Percentiles rank a stretch among this genome's conserved stretches.
Evolutionary conservation across 2,113 vertebrate genomes (phyloP).

Genomic region (Clarias batrachus): DNA sequence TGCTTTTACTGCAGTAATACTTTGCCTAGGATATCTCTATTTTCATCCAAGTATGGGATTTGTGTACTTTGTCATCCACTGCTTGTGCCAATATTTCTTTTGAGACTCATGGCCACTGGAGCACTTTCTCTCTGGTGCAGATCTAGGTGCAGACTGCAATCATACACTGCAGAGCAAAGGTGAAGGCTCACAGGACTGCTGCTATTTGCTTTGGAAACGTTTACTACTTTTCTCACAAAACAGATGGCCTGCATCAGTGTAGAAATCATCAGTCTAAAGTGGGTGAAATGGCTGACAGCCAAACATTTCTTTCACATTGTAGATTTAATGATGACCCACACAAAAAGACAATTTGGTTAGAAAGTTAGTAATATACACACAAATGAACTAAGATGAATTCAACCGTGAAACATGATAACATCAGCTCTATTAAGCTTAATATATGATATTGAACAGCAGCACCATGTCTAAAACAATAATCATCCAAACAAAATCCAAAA

Average conservation of each 20-base stretch:
- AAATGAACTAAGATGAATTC: not conserved
- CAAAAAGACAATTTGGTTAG: not conserved
- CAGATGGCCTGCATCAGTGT: not conserved
- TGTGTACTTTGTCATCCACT: too few relatives aligned
- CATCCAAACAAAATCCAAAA: too few relatives aligned
- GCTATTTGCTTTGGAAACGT: constrained; percentile 44
- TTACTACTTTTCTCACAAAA: constrained; percentile 2
- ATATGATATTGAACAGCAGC: constrained; percentile 31
- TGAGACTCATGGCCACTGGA: constrained; percentile 4
- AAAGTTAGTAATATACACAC: not conserved
- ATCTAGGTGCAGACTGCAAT: constrained; percentile 18
- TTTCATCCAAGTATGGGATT: too few relatives aligned
- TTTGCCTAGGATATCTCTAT: too few relatives aligned
- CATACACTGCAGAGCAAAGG: constrained; percentile 31
- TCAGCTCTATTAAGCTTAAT: constrained; percentile 3
- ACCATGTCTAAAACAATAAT: constrained; percentile 1
- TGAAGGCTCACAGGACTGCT: constrained; percentile 23
- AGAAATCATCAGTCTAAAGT: constrained; percentile 6
- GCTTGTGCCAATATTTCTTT: constrained; percentile 5
- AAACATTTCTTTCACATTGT: not conserved
- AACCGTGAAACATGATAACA: not conserved
- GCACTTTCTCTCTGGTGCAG: not conserved
- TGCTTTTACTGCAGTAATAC: too few relatives aligned
- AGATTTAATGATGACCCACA: constrained; percentile 4
- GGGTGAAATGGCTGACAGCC: not conserved